A percentile compares a stretch with the other conserved stretches of the same genome.
These are phyloP conservation scores for Dendrophyllia cribrosa DNA, from an alignment of 64 coral and sea anemone genomes.

Conservation along the genomic window DNA sequence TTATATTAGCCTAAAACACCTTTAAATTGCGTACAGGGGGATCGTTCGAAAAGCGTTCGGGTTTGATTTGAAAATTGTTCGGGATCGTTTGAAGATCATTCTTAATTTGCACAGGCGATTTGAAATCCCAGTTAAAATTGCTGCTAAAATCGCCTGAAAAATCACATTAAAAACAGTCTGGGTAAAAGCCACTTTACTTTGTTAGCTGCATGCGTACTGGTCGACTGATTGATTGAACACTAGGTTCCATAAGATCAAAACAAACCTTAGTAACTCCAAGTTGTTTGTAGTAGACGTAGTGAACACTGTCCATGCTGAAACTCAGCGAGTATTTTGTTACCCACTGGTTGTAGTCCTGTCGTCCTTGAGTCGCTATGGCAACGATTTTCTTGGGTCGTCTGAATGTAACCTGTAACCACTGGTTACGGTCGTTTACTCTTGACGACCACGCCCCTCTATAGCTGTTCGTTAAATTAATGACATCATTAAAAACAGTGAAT, in stretches of 20 bases:
- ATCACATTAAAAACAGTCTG: too few relatives aligned
- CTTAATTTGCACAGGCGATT: too few relatives aligned
- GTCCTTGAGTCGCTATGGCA: slow-evolving; percentile 67
- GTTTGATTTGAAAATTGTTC: too few relatives aligned
- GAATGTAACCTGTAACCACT: slow-evolving; percentile 69
- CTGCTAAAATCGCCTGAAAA: too few relatives aligned
- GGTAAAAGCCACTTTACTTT: too few relatives aligned
- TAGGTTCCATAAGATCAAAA: neutral
- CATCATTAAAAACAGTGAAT: neutral
- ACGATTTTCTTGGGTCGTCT: slow-evolving; percentile 53
- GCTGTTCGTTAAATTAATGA: neutral
- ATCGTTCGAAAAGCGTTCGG: too few relatives aligned
- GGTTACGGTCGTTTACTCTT: slow-evolving; percentile 39
- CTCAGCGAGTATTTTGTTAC: slow-evolving; percentile 66
- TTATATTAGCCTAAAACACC: too few relatives aligned
- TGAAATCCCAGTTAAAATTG: too few relatives aligned
- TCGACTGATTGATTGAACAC: too few relatives aligned
- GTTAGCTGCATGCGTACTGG: too few relatives aligned
- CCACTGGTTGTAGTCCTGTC: slow-evolving; percentile 69
- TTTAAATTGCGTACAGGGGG: too few relatives aligned
- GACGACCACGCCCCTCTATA: slow-evolving; percentile 25
- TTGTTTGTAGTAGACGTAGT: slow-evolving; percentile 48
- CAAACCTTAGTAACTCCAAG: slow-evolving; percentile 41
- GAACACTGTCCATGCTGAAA: slow-evolving; percentile 28
- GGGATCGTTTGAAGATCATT: too few relatives aligned